Percentiles rank a stretch among this genome's conserved stretches.
Conservation (phyloP, 2,113 vertebrate species). For the Sapayoa aenigma region DNA sequence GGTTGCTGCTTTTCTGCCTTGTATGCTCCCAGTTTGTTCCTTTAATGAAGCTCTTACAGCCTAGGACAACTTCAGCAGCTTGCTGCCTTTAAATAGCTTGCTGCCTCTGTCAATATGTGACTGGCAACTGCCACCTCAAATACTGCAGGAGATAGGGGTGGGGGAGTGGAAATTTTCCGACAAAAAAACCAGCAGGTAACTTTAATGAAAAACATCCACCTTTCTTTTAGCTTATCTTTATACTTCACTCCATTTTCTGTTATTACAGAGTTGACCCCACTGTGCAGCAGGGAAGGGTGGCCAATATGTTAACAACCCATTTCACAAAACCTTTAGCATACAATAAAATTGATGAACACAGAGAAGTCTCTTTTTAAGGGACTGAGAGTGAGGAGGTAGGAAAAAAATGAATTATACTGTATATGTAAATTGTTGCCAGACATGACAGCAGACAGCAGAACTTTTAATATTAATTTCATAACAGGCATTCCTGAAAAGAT, state of each 20-base stretch:
- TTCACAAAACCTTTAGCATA: neutral
- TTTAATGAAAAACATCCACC: neutral
- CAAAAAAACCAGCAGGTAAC: neutral
- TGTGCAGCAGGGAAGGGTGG: neutral
- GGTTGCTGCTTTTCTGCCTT: neutral
- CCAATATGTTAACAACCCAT: neutral
- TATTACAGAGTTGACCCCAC: neutral
- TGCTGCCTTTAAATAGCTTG: neutral
- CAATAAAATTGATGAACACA: neutral
- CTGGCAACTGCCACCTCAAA: neutral
- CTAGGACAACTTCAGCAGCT: neutral
- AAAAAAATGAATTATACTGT: neutral
- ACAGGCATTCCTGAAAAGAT: neutral
- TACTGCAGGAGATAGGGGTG: neutral
- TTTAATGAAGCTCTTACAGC: neutral
- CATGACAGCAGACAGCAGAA: neutral
- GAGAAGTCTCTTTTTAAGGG: neutral
- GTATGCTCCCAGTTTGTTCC: neutral
- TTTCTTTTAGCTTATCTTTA: neutral
- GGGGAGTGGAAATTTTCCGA: neutral
- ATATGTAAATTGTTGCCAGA: neutral
- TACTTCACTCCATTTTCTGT: neutral
- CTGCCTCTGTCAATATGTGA: neutral
- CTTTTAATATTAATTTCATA: neutral
- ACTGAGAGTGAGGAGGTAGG: neutral